Evolutionary conservation across 2,113 vertebrate genomes (phyloP), one percentile per base, ranked within the genome.

Genomic region (Carassius auratus): DNA sequence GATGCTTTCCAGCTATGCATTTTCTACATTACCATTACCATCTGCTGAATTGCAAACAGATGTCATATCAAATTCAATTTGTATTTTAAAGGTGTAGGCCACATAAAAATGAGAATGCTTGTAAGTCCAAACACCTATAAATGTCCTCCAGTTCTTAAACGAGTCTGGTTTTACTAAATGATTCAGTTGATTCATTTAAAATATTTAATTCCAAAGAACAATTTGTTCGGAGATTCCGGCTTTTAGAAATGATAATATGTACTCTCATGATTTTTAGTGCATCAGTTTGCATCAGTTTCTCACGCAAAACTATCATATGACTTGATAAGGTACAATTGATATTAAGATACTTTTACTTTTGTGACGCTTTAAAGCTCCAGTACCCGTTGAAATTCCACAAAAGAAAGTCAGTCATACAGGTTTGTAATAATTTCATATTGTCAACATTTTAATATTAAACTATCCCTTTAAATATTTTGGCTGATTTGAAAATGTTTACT

Each of bases 1-100:
- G 73, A 50, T 12, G 13, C 62, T 75, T 75, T 75, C n/a, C 42
- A 48, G 42, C 71, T 75, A 48, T 50, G 73, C 71, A 75, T 45
- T 48, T 48, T 74, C 4, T 14, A 10, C 21, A 14, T 75, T 74
- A 23, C 48, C 21, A 48, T 38, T 42, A 13, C 69, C 36, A 42
- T 73, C 36, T 73, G 36, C 38, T 17, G 19, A 73, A 42, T 73
- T 38, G 10, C 69, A 45, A 42, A n/a, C 69, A 73, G 69, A 38
- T 42, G 38, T 74, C 12, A 74, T 74, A 73, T 73, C 5, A 12
- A n/a, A 73, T 12, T 45, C 69, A 7, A 12, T 13, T 12, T 38
- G 4, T 36, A 38, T 48, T 74, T 48, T 45, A 74, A 74, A n/a
- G 38, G 38, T 36, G 9, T 38, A 69, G 30, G 7, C 30, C 14